phyloP scores from a whole-genome alignment of 2,888 invertebrate genomes.

The Lithophane semibrunnea region DNA sequence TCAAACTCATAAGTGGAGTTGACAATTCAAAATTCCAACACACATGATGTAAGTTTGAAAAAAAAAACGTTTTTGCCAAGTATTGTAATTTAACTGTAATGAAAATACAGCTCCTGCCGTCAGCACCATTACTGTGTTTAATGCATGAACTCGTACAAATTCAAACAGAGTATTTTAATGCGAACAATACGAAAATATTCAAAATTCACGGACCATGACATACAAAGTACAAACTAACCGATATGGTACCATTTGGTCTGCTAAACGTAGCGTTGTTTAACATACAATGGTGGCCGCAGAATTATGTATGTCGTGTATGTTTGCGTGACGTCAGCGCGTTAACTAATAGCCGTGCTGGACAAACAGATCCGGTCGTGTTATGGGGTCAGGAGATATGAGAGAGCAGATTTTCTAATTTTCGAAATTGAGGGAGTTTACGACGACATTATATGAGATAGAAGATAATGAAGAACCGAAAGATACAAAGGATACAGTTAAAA shows the following conservation, averaged over 20 bases:
- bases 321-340: slow-evolving; percentile 53
- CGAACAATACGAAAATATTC: slow-evolving; percentile 57
- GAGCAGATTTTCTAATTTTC: slow-evolving; percentile 41
- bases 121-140: slow-evolving; percentile 23
- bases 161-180: slow-evolving; percentile 42
- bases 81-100: slow-evolving; percentile 30
- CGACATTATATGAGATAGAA: neutral
- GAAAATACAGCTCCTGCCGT: slow-evolving; percentile 27
- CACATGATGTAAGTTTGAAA: slow-evolving; percentile 10
- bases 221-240: slow-evolving; percentile 48
- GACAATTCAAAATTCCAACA: slow-evolving; percentile 32
- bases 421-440: slow-evolving; percentile 31
- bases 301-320: slow-evolving; percentile 61
- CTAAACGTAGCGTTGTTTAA: slow-evolving; percentile 51
- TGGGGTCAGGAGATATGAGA: slow-evolving; percentile 41
- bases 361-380: slow-evolving; percentile 57
- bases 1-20: slow-evolving; percentile 29
- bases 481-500: slow-evolving; percentile 15
- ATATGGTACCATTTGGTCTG: slow-evolving; percentile 60
- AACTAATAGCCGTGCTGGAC: slow-evolving; percentile 50
- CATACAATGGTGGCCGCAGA: slow-evolving; percentile 60
- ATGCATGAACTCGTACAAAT: slow-evolving; percentile 39
- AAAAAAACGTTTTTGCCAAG: slow-evolving; percentile 28
- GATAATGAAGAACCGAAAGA: slow-evolving; percentile 7
- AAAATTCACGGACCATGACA: slow-evolving; percentile 60